A percentile compares a stretch with the other conserved stretches of the same genome.
These are phyloP conservation scores for Leptodactylus fallax DNA, from an alignment of 2,797 vertebrate genomes.

Conservation along the genomic window DNA sequence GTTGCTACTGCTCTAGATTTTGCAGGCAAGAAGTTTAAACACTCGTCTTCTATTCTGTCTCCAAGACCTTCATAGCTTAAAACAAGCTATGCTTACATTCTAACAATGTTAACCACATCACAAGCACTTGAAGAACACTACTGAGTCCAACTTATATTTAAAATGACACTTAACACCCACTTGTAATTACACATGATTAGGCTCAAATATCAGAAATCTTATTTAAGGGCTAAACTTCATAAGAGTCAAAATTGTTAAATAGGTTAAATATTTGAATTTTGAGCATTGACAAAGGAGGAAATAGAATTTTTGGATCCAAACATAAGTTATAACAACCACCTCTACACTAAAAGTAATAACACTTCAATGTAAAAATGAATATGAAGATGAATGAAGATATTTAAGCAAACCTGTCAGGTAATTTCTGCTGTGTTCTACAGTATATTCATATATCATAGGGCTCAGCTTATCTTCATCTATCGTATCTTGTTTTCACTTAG, in stretches of 20 bases:
- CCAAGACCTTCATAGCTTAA: slow-evolving; percentile 64
- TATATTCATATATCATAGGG: not conserved
- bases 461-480: no score
- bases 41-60: slow-evolving; percentile 65
- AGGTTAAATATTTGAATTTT: not conserved
- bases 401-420: no score
- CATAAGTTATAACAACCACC: no score
- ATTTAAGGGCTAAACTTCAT: not conserved
- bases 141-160: slow-evolving; percentile 66
- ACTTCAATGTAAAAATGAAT: not conserved
- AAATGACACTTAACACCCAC: slow-evolving; percentile 70
- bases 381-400: not conserved
- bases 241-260: not conserved
- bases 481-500: no score
- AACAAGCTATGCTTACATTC: slow-evolving; percentile 66
- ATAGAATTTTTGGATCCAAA: not conserved
- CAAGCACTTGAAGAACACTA: slow-evolving; percentile 58
- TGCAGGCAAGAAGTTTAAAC: slow-evolving; percentile 22
- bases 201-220: slow-evolving; percentile 69
- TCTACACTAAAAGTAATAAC: not conserved
- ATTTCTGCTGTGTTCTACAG: not conserved
- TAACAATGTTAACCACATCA: slow-evolving; percentile 67
- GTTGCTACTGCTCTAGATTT: slow-evolving; percentile 31
- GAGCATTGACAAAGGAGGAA: not conserved
- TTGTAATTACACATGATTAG: slow-evolving; percentile 72